These are phyloP conservation scores for Amiota communis DNA, from an alignment of 2,888 invertebrate species.

Conservation along the genomic window DNA sequence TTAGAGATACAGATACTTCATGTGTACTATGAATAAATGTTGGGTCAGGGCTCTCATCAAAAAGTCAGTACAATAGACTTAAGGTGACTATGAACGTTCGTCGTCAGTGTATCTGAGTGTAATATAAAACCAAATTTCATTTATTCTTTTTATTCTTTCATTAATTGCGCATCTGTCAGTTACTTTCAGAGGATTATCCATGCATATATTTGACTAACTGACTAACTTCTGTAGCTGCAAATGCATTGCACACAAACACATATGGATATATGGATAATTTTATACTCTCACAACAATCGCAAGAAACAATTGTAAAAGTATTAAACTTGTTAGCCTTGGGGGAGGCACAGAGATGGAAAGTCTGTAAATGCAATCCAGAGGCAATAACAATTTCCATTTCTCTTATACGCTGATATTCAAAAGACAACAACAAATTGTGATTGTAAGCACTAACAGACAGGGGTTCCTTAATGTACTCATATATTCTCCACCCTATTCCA, in stretches of 20 bases:
- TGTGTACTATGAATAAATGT: too few species aligned
- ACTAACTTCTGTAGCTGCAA: conserved; percentile 20
- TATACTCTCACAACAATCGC: neutral
- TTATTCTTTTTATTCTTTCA: conserved; percentile 39
- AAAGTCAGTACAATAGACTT: conserved; percentile 55
- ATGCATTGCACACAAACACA: neutral
- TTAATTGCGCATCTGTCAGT: conserved; percentile 65
- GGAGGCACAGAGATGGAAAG: neutral
- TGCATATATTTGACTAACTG: too few species aligned
- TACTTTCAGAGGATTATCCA: conserved; percentile 1
- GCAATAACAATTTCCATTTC: too few species aligned
- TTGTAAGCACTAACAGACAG: conserved; percentile 3
- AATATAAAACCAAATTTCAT: conserved; percentile 41
- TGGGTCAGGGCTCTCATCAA: conserved; percentile 48
- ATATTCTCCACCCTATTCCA: neutral
- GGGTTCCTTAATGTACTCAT: neutral
- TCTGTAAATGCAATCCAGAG: too few species aligned
- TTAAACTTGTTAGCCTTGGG: conserved; percentile 32
- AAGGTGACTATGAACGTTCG: too few species aligned
- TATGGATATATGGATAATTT: neutral
- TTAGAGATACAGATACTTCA: too few species aligned
- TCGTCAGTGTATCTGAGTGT: neutral
- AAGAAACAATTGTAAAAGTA: conserved; percentile 20
- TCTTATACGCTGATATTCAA: too few species aligned
- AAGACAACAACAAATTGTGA: conserved; percentile 16